Evolutionary conservation across 2,113 vertebrate species (phyloP).

Genomic region (Notothenia rossii): DNA sequence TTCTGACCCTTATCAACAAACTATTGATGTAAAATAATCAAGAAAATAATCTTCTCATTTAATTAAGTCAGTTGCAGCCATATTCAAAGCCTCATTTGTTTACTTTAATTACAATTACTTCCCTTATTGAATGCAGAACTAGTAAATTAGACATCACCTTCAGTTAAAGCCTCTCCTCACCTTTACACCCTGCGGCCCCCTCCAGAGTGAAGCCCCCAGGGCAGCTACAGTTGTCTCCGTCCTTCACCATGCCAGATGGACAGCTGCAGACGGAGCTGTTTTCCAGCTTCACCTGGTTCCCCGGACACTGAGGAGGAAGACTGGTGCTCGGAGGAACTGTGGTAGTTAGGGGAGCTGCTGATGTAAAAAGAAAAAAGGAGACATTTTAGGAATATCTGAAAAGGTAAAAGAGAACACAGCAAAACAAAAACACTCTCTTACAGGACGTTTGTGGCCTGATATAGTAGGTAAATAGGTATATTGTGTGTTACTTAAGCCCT

Average conservation of each 20-base stretch:
- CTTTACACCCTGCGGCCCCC: conserved; percentile 61
- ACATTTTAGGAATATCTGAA: not conserved
- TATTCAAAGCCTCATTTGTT: not conserved
- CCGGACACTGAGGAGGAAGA: conserved; percentile 42
- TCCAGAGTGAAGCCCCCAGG: conserved; percentile 66
- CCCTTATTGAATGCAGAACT: not conserved
- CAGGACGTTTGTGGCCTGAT: conserved; percentile 3
- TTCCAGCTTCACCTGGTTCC: conserved; percentile 59
- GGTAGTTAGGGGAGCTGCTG: conserved; percentile 25
- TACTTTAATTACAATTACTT: not conserved
- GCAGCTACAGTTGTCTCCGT: conserved; percentile 66
- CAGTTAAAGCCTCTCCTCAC: conserved; percentile 45
- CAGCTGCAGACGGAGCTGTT: conserved; percentile 61
- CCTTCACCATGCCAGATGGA: conserved; percentile 51
- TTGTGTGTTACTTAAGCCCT: too few species aligned
- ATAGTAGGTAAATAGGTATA: too few species aligned
- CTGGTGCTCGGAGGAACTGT: conserved; percentile 19
- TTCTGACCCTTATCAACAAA: too few species aligned
- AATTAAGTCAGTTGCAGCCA: too few species aligned
- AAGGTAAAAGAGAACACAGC: not conserved
- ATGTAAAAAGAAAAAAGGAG: not conserved
- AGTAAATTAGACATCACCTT: not conserved
- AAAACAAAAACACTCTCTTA: conserved; percentile 56
- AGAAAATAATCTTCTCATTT: too few species aligned
- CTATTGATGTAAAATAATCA: too few species aligned